Base-by-base conservation (phyloP, 2,113 vertebrate genomes). In the Strix uralensis region DNA sequence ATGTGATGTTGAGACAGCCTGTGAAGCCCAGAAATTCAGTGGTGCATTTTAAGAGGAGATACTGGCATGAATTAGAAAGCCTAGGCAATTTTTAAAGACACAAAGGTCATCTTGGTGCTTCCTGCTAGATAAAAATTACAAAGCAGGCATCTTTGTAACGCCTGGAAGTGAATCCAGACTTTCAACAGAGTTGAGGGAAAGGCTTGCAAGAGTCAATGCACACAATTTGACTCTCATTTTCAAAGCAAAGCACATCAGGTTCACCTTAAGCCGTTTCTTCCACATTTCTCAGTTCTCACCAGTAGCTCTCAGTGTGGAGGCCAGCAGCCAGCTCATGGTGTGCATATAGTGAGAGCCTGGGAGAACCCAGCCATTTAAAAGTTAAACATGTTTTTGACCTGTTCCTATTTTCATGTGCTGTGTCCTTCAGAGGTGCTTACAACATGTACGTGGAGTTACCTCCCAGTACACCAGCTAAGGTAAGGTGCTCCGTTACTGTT, bases 21-120 rank as follows among this genome's bases (percentile, higher is more conserved):
- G 78, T 3, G 8, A 90, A 92, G 87, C 70, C 51, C 58, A 91
- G 91, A 89, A 96, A 86, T 74, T 71, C 79, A 70, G 74, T 16
- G 38, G n/a, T 63, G 62, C 58, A 36, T 91, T 93, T 94, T 79
- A 71, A 86, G 72, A 82, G 44, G 72, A 82, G 67, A 44, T 59
- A 83, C 16, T 1, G 7, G 71, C 38, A 71, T 4, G 54, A 88
- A 93, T 81, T 59, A 78, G 75, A 66, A 82, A 86, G 55, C 38
- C n/a, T 79, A 66, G n/a, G 51, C 27, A 47, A 75, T 83, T 86
- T 80, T 88, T 69, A 81, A 83, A 92, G 81, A 57, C 52, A 40
- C 32, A 62, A 38, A 88, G 46, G 32, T 62, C 49, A 72, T 78
- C 15, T 40, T 13, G 46, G 36, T 84, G 72, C 42, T 69, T 71